Conservation (phyloP, 2,113 vertebrate species). For the Conger conger region DNA sequence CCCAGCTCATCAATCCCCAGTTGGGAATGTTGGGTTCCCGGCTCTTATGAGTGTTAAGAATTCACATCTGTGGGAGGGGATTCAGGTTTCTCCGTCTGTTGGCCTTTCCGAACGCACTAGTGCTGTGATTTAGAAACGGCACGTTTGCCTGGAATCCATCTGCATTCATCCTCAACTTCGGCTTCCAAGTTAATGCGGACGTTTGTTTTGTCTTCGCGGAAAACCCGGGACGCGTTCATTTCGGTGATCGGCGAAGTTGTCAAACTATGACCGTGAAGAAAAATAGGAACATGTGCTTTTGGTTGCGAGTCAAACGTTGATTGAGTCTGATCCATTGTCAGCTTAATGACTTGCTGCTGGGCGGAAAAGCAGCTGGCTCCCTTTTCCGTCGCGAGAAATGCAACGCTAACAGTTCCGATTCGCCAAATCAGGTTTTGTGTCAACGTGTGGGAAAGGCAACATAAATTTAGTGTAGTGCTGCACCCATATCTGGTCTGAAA, state of each 20-base stretch:
- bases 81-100: background rate
- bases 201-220: background rate
- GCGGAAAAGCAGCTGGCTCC: conserved; percentile 15
- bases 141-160: too few species aligned
- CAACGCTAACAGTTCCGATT: background rate
- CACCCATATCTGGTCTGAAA: background rate
- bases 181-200: background rate
- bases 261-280: background rate
- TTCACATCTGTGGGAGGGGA: background rate
- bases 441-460: background rate
- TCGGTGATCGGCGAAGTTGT: background rate
- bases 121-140: background rate
- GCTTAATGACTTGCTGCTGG: background rate
- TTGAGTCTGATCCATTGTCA: background rate
- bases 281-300: background rate
- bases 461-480: too few species aligned
- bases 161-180: background rate
- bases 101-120: background rate
- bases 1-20: background rate
- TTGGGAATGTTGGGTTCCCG: background rate
- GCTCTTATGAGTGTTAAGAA: background rate
- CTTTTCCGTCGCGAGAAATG: background rate
- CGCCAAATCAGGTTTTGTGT: background rate
- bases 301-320: background rate
- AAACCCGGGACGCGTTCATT: background rate